phyloP scores from a whole-genome alignment of 2,113 vertebrate genomes.

The Seriola aureovittata region DNA sequence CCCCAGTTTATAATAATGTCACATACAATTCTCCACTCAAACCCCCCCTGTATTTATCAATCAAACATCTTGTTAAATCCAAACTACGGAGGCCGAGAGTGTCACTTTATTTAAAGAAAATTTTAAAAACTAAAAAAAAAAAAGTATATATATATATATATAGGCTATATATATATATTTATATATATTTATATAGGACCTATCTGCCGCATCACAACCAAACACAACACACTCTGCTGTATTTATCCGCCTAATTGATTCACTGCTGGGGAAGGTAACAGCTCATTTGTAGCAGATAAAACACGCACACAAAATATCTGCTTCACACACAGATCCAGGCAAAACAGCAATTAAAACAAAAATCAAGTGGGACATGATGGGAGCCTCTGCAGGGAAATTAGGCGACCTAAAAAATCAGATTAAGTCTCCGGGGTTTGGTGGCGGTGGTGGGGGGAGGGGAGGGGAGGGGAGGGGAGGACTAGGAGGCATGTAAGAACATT shows the following conservation, averaged over 20 bases:
- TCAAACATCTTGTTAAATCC: background rate
- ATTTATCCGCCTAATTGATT: constrained; percentile 44
- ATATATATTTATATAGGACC: no score
- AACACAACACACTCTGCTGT: no score
- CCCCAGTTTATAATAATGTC: constrained; percentile 62
- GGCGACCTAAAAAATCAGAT: constrained; percentile 80
- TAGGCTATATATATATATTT: no score
- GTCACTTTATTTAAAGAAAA: background rate
- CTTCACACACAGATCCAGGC: constrained; percentile 28
- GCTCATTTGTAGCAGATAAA: background rate
- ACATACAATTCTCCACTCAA: background rate
- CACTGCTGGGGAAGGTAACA: constrained; percentile 21
- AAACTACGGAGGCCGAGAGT: background rate
- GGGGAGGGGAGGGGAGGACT: constrained; percentile 12
- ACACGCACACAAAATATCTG: background rate
- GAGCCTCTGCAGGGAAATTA: constrained; percentile 76
- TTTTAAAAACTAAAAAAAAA: background rate
- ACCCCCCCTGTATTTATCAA: background rate
- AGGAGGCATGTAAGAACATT: constrained; percentile 45
- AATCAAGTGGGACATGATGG: constrained; percentile 51
- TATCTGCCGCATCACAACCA: no score
- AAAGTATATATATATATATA: no score
- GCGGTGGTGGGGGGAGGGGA: constrained; percentile 26
- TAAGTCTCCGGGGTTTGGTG: constrained; percentile 59
- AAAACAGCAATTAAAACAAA: constrained; percentile 48